Base-by-base conservation (phyloP, 2,797 vertebrate genomes). In the Sebastiscus tertius region DNA sequence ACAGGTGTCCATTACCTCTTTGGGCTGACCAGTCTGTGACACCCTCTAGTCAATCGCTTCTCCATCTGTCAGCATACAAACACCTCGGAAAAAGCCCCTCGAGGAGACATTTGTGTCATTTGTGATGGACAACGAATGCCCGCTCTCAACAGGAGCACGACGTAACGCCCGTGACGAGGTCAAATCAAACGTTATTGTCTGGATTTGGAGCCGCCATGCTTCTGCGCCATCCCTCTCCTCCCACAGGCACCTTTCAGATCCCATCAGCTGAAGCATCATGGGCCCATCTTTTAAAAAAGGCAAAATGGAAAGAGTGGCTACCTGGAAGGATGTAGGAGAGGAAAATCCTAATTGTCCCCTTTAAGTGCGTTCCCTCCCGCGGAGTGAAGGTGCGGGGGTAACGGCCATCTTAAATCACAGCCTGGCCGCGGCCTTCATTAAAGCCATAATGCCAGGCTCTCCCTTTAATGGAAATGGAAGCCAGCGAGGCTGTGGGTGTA, bases 381-480 rank as follows among this genome's bases (percentile, higher is more conserved):
- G 75, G 93, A 91, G 92, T 80, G 87, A 92, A 93, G 92, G 93
- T 92, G 88, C 80, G 69, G 84, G 46, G 87, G 91, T 93, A 94
- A 93, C 93, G 81, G 93, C 93, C 93, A 92, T 93, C 89, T 89
- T 95, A 96, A 96, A 96, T 96, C 95, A 96, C 91, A 86, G 87
- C 89, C 92, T 80, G 88, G 93, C 93, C 83, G 80, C 81, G 90
- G 94, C 92, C 95, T 95, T 96, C 94, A 96, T 96, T 95, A 96
- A 93, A 96, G 94, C 94, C 95, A 94, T 96, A 95, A 96, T 95
- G 95, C 95, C 94, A 92, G 92, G 90, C 93, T 95, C 95, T 92
- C 92, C 90, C 92, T 95, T 94, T 95, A 95, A 96, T 96, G 95
- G 94, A 95, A 95, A 95, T 95, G 90, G 94, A 95, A 95, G 90